Base-by-base conservation (phyloP, 2,888 invertebrate genomes). In the Caenorhabditis sp. region DNA sequence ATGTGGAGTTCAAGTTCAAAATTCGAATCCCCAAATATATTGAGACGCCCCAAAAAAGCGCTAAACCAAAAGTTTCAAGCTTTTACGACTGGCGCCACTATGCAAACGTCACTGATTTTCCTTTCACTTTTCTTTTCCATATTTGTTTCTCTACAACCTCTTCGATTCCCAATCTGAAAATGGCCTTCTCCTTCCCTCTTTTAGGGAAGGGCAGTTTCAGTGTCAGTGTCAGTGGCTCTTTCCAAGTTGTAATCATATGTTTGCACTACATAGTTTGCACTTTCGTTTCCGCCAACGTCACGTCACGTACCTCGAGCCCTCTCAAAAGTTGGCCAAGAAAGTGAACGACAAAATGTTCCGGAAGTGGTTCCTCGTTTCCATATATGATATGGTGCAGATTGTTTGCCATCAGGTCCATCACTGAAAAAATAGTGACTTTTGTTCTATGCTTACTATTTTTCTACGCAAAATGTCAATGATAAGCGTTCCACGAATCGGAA, bases 381-480 rank as follows among this genome's bases (percentile, higher is more conserved):
- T 90, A 86, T 55, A 90, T 90, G 35, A 90, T 85, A 28, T 89
- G 88, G 68, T 90, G 90, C 60, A 90, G 72, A 68, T 85, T 88
- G 56, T 88, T 87, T 67, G 88, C 88, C 90, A 90, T 90, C 32
- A 90, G 67, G 56, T 90, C 89, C 90, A 90, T 90, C 9, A 90
- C 88, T 85, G 51, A 58, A 86, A 84, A 56, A 26, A 28, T 2
- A 22, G 3, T 5, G 40, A 3, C 8, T 40, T 40, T 44, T 44
- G 5, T 11, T n/a, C n/a, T n/a, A n/a, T n/a, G n/a, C n/a, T n/a
- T n/a, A 64, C 44, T 77, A 24, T 32, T 20, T 64, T 26, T 44
- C 1, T 44, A n/a, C n/a, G n/a, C 58, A 37, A 18, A 40, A 40
- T n/a, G 13, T 9, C n/a, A 56, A 18, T 11, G 62, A 62, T 62